Percentiles rank a stretch among this genome's conserved stretches.
These are phyloP conservation scores for Mellilla xanthometata DNA, from an alignment of 2,888 invertebrate species.

Conservation along the genomic window DNA sequence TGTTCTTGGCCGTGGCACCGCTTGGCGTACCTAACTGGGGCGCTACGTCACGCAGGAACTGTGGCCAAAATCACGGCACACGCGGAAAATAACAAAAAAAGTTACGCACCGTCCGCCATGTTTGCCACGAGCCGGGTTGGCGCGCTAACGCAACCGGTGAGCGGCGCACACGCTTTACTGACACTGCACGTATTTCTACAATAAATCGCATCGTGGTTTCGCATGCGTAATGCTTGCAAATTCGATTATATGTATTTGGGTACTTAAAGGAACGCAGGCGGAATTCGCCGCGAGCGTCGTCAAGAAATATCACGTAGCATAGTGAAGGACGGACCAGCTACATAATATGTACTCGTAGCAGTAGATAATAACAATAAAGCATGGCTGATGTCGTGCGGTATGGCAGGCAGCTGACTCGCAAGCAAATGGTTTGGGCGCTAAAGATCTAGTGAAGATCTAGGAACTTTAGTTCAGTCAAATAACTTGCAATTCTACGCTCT, in stretches of 20 bases:
- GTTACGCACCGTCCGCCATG: slow-evolving; percentile 51
- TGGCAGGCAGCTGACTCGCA: slow-evolving; percentile 23
- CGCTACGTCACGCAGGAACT: slow-evolving; percentile 73
- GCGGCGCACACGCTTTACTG: slow-evolving; percentile 52
- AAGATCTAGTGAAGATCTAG: slow-evolving; percentile 21
- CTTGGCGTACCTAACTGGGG: slow-evolving; percentile 80
- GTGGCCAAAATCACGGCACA: slow-evolving; percentile 77
- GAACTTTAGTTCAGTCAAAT: no score
- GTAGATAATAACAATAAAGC: slow-evolving; percentile 31
- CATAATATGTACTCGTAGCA: no score
- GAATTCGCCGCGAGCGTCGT: slow-evolving; percentile 53
- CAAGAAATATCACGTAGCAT: slow-evolving; percentile 32
- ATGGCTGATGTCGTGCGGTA: slow-evolving; percentile 22
- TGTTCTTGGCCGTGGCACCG: slow-evolving; percentile 80
- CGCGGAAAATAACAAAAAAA: slow-evolving; percentile 78
- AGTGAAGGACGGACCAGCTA: slow-evolving; percentile 37
- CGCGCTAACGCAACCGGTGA: slow-evolving; percentile 47
- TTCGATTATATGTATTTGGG: slow-evolving; percentile 73
- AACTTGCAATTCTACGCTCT: no score
- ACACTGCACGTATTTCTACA: slow-evolving; percentile 73
- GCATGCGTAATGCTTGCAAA: slow-evolving; percentile 65
- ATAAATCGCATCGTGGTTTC: slow-evolving; percentile 72
- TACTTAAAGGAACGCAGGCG: slow-evolving; percentile 61
- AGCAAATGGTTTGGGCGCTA: slow-evolving; percentile 22
- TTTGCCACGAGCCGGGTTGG: slow-evolving; percentile 64